Base-by-base conservation (phyloP, 37 sponge, comb jelly and placozoan species). In the Oscarella lobularis region DNA sequence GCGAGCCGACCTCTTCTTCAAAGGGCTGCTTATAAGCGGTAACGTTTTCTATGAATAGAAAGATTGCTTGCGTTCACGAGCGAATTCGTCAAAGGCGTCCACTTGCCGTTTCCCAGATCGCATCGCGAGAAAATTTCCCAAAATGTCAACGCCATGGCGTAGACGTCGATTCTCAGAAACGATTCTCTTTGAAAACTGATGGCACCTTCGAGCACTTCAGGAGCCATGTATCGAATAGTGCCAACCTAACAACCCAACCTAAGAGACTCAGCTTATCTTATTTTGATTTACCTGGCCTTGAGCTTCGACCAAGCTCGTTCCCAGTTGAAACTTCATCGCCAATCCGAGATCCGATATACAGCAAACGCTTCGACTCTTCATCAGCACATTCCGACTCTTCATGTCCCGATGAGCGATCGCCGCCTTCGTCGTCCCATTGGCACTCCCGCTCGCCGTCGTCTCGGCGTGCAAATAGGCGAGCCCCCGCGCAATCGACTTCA, bases 181-280 rank as follows among this genome's bases (percentile, higher is more conserved):
- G 82, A 66, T 60, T 89, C 90, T 31, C 77, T 33, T 2, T 74
- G 29, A 35, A 87, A 90, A 72, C 39, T 84, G 37, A 94, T 83
- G 33, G 84, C 81, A 1, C 88, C 88, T 31, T 90, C 84, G 32
- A 94, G 69, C 33, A 94, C 81, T 72, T 94, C 95, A 0, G 90
- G 90, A 54, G 88, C 83, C 95, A 90, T 94, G 77, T 94, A 94
- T 1, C 95, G 74, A 67, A 67, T 73, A 36, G 95, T 94, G 37
- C 95, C 95, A 4, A 90, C 95, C 78, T 83, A 48, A n/a, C n/a
- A n/a, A n/a, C n/a, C n/a, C n/a, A n/a, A n/a, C n/a, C n/a, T n/a
- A n/a, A n/a, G n/a, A n/a, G n/a, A n/a, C n/a, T n/a, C n/a, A n/a
- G n/a, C n/a, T n/a, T n/a, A n/a, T n/a, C n/a, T n/a, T n/a, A n/a